Base-by-base conservation (phyloP, 2,797 vertebrate species). In the Brachyrhaphis roseni region DNA sequence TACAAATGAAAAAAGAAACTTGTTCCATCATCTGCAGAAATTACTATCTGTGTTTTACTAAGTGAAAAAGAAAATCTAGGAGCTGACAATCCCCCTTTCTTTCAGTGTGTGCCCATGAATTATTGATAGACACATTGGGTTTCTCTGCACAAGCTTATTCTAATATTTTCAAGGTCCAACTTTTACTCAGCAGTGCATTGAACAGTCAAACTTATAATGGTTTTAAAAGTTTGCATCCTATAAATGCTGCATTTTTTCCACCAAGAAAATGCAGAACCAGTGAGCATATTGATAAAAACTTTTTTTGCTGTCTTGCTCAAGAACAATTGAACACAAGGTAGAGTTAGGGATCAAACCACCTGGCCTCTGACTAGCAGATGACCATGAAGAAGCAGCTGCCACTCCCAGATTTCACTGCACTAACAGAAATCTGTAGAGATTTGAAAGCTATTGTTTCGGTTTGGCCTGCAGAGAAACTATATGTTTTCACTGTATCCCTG, bases 51-150 rank as follows among this genome's bases (percentile, higher is more conserved):
- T 53, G 84, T 92, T 88, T 91, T 89, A 83, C 86, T 85, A 87
- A 39, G 34, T 34, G n/a, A 57, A 55, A 74, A 77, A 80, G 75
- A 87, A 82, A 88, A 86, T 85, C 79, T 92, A 87, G 84, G 88
- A 91, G 93, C 91, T 95, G 94, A 95, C 93, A 95, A 91, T 88
- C 86, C 93, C 90, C 92, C 92, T 90, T 82, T 87, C 80, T 93
- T 77, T 85, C 84, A 92, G 93, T 94, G 90, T 88, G 74, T 86
- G 82, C 76, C 75, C 57, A 83, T 96, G 93, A 94, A 96, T 95
- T 94, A 94, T 94, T 94, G 93, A 95, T 92, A 76, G 76, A 51
- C 26, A 85, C 82, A 64, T 59, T 68, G 73, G 79, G 89, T 91
- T 84, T 89, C 80, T 78, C 71, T 78, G 82, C 78, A 87, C 84